A percentile compares a stretch with the other conserved stretches of the same genome.
Conservation (phyloP, 2,888 invertebrate species). For the Cyaniris semiargus region DNA sequence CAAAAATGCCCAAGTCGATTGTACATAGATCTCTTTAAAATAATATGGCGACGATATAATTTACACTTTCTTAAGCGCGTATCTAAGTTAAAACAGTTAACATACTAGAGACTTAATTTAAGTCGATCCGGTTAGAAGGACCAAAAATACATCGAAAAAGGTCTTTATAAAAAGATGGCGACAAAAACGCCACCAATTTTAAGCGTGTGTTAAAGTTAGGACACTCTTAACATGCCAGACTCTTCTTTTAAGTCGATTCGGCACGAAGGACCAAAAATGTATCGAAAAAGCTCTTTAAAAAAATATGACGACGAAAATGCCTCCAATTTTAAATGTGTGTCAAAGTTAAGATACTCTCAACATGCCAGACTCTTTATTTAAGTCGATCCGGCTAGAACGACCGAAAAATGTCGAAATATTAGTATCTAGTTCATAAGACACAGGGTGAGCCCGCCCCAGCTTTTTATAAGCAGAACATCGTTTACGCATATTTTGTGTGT, state of each 20-base stretch:
- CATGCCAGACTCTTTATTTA: neutral
- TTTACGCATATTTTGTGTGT: conserved; percentile 42
- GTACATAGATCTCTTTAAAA: too few relatives aligned
- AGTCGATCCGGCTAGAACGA: neutral
- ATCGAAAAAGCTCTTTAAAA: neutral
- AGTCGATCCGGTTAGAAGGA: neutral
- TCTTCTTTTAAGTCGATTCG: neutral
- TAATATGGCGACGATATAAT: too few relatives aligned
- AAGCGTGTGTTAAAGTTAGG: too few relatives aligned
- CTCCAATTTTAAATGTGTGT: too few relatives aligned
- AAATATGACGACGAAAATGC: too few relatives aligned
- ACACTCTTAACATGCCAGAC: too few relatives aligned
- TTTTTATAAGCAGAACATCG: conserved; percentile 42
- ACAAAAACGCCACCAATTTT: too few relatives aligned
- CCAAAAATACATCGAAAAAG: neutral
- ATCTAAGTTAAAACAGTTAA: too few relatives aligned
- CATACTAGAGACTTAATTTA: too few relatives aligned
- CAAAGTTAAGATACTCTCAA: too few relatives aligned
- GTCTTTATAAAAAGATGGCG: too few relatives aligned
- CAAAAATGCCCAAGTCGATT: neutral
- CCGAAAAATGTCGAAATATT: conserved; percentile 29
- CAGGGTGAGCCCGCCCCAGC: conserved; percentile 7
- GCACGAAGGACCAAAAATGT: neutral
- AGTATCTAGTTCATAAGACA: conserved; percentile 28
- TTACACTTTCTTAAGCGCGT: too few relatives aligned